A percentile compares a stretch with the other conserved stretches of the same genome.
phyloP scores from a whole-genome alignment of 2,888 invertebrate genomes.

The Polyommatus icarus region DNA sequence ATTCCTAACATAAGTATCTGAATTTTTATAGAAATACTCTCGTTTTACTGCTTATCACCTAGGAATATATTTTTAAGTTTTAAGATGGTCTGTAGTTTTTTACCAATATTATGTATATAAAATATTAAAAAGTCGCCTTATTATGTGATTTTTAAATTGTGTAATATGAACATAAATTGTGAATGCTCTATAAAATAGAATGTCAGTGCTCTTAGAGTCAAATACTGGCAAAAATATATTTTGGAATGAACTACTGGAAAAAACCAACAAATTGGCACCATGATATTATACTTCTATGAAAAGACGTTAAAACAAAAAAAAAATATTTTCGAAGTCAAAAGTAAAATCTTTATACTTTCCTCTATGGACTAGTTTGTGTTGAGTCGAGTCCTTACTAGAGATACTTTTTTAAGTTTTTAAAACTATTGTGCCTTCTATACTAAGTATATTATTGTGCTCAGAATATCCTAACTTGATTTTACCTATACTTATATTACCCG shows the following conservation, averaged over 20 bases:
- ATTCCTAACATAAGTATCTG: background rate
- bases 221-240: background rate
- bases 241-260: background rate
- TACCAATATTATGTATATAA: background rate
- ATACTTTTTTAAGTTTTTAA: too few species aligned
- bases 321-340: too few species aligned
- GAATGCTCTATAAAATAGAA: too few species aligned
- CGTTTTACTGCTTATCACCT: background rate
- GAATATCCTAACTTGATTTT: background rate
- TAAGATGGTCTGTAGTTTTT: background rate
- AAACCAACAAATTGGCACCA: too few species aligned
- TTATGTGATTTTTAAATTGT: background rate
- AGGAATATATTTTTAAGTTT: background rate
- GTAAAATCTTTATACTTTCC: too few species aligned
- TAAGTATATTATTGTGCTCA: too few species aligned
- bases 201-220: background rate
- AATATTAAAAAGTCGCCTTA: background rate
- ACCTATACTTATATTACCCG: background rate
- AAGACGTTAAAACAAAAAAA: too few species aligned
- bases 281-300: too few species aligned
- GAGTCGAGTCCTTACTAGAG: too few species aligned
- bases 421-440: too few species aligned
- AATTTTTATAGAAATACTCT: slow-evolving; percentile 10
- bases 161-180: too few species aligned
- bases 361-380: too few species aligned